phyloP scores from a whole-genome alignment of 92 coral and sea anemone species.

The Parazoanthus atlanticus region DNA sequence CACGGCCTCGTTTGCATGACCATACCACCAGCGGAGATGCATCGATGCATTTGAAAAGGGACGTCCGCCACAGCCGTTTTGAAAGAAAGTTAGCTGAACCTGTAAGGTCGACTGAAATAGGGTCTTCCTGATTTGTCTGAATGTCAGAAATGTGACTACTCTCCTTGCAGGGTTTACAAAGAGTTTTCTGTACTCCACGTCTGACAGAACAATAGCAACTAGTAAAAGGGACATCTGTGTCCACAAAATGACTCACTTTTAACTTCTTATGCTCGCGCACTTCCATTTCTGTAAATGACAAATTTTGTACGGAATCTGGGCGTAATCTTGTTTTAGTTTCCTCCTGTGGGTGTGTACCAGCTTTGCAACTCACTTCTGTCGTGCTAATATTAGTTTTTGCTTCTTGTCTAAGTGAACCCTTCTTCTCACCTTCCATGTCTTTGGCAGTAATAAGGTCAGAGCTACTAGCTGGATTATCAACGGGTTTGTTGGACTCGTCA shows the following conservation, averaged over 20 bases:
- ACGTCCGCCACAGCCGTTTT: constrained; percentile 63
- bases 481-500: neutral
- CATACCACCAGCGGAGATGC: constrained; percentile 93
- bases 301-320: neutral
- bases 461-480: neutral
- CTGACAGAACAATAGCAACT: constrained; percentile 79
- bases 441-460: neutral
- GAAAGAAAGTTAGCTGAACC: neutral
- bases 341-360: neutral
- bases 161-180: constrained; percentile 55
- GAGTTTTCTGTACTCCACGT: constrained; percentile 65
- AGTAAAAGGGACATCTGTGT: neutral
- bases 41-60: constrained; percentile 84
- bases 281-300: neutral
- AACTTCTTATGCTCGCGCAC: constrained; percentile 1
- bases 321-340: neutral
- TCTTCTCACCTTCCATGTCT: neutral
- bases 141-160: neutral
- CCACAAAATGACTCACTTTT: constrained; percentile 8
- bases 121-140: neutral
- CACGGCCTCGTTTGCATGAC: constrained; percentile 44
- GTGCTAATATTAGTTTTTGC: neutral
- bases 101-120: neutral
- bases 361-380: neutral
- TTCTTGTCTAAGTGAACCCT: neutral